phyloP scores from a whole-genome alignment of 1,140 invertebrate species.

The Lasioglossum baleicum region DNA sequence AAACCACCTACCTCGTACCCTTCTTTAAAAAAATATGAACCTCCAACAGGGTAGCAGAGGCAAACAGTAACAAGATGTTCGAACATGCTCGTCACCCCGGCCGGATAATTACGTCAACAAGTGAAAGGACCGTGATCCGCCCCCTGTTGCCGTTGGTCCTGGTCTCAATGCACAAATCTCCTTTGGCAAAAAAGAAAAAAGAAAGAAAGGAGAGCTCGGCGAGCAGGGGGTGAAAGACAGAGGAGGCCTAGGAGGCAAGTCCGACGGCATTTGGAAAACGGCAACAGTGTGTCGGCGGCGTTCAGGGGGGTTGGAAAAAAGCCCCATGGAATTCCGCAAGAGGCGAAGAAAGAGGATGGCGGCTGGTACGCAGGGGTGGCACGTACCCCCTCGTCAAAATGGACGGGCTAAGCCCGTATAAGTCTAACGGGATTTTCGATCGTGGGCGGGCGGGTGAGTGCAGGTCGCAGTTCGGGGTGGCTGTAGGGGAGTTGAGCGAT shows the following conservation, averaged over 20 bases:
- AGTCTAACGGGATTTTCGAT: slow-evolving; percentile 80
- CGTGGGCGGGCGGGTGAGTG: slow-evolving; percentile 73
- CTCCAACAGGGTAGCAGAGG: not conserved
- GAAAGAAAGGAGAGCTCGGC: not conserved
- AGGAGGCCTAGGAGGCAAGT: slow-evolving; percentile 26
- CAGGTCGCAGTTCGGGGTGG: slow-evolving; percentile 55
- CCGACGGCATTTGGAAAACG: slow-evolving; percentile 46
- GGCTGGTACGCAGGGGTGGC: slow-evolving; percentile 56
- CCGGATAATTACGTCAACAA: slow-evolving; percentile 2
- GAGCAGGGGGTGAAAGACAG: too few species aligned
- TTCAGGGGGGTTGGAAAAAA: slow-evolving; percentile 29
- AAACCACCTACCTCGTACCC: too few species aligned
- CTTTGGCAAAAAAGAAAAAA: not conserved
- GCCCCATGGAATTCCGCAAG: slow-evolving; percentile 52
- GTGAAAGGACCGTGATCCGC: not conserved
- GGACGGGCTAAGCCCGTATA: slow-evolving; percentile 78
- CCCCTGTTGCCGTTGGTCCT: too few species aligned
- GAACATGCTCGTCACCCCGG: not conserved
- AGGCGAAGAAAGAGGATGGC: slow-evolving; percentile 37
- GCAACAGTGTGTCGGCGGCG: slow-evolving; percentile 22
- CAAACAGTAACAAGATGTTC: not conserved
- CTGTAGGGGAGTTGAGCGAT: slow-evolving; percentile 43
- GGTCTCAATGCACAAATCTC: not conserved
- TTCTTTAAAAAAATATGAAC: not conserved
- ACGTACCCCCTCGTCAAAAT: slow-evolving; percentile 76